phyloP scores from a whole-genome alignment of 2,888 invertebrate species.

The Rotaria magnacalcarata region DNA sequence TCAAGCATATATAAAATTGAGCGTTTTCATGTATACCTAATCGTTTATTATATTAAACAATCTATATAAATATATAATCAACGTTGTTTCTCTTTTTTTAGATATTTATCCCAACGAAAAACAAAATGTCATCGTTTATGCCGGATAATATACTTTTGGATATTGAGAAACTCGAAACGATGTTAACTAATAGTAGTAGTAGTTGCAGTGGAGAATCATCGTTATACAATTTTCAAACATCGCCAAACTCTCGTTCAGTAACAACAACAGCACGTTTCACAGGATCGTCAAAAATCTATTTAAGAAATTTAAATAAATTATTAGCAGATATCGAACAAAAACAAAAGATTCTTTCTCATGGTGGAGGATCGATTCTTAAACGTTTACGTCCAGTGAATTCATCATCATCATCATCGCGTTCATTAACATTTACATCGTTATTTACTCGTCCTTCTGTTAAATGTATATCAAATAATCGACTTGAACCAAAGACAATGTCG shows the following conservation, averaged over 20 bases:
- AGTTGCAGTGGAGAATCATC: not conserved
- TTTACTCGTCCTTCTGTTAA: slow-evolving; percentile 2
- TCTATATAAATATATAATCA: slow-evolving; percentile 10
- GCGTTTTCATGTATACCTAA: slow-evolving; percentile 18
- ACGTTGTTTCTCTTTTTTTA: not conserved
- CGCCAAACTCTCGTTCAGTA: not conserved
- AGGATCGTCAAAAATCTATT: slow-evolving; percentile 9
- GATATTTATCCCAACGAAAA: not conserved
- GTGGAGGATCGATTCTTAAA: not conserved
- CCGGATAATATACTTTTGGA: slow-evolving; percentile 13
- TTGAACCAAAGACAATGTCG: slow-evolving; percentile 20
- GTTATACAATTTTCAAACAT: not conserved
- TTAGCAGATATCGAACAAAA: slow-evolving; percentile 23
- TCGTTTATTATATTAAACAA: slow-evolving; percentile 22
- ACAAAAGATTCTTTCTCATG: not conserved
- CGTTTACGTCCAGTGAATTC: not conserved
- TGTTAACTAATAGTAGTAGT: not conserved
- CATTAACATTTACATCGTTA: slow-evolving; percentile 18
- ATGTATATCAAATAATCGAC: not conserved
- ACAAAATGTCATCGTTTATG: not conserved
- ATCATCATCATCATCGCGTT: not conserved
- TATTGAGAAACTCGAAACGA: slow-evolving; percentile 3
- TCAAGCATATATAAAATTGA: slow-evolving; percentile 22
- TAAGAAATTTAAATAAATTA: slow-evolving; percentile 30
- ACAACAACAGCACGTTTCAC: not conserved